Base-by-base conservation (phyloP, 2,888 invertebrate species). In the Leptogaster cylindrica region DNA sequence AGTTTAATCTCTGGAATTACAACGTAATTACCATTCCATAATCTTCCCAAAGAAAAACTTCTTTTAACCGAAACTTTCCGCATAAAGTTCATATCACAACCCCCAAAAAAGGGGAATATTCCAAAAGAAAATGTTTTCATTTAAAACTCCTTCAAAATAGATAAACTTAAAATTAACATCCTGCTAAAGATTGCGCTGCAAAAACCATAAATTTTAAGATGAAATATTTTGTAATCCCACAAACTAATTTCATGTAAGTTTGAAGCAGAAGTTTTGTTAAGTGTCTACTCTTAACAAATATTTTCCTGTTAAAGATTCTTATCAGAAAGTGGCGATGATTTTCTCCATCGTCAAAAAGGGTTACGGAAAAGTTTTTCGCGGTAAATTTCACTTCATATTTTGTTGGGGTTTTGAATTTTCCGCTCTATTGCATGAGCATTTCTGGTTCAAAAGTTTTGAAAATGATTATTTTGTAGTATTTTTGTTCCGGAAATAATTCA, bases 101-200 rank as follows among this genome's bases (percentile, higher is more conserved):
- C n/a, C n/a, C n/a, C n/a, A n/a, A n/a, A n/a, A n/a, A n/a, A n/a
- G n/a, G n/a, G n/a, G n/a, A n/a, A n/a, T n/a, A n/a, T n/a, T n/a
- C n/a, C n/a, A n/a, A n/a, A n/a, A n/a, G n/a, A n/a, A n/a, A n/a
- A n/a, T n/a, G n/a, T n/a, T n/a, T n/a, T 39, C 39, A 3, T 39
- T 39, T 39, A 7, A 4, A 52, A 39, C 23, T 55, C 23, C 25
- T 36, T 18, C 18, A 55, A 55, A 55, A 55, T 39, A 55, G 55
- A 55, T 36, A 55, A 55, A 33, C 25, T 55, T 55, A 55, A 55
- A 55, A 55, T 55, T 55, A 55, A 55, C 55, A 28, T 55, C 55
- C 55, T 55, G 36, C 36, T 12, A 12, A 18, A 36, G 36, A 55
- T 55, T n/a, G 12, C 33, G 8, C 2, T 23, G 31, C 12, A n/a